These are phyloP conservation scores for Remorina albescens DNA, from an alignment of 2,797 vertebrate genomes.

Conservation along the genomic window DNA sequence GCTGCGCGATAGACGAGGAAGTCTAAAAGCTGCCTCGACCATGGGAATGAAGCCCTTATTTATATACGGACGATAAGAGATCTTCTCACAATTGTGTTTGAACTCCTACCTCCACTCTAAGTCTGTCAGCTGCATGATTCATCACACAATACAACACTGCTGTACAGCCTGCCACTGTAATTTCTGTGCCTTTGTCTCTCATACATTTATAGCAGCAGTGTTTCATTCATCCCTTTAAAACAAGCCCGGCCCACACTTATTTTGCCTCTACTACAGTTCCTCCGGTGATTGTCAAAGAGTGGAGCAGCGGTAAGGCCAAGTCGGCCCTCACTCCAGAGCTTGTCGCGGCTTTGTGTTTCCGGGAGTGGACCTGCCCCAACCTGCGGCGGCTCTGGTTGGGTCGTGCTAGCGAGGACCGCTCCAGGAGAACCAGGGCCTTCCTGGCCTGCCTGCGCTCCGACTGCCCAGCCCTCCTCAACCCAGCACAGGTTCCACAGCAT, in stretches of 20 bases:
- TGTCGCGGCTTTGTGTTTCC: conserved; percentile 91
- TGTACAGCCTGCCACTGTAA: not conserved
- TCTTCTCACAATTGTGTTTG: not conserved
- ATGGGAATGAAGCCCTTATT: not conserved
- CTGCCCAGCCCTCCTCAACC: conserved; percentile 93
- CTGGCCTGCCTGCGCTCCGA: conserved; percentile 94
- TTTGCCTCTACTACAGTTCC: conserved; percentile 80
- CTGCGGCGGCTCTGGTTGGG: conserved; percentile 93
- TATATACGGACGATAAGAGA: not conserved
- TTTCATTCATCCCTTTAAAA: not conserved
- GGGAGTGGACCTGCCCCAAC: conserved; percentile 95
- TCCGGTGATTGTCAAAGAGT: conserved; percentile 94
- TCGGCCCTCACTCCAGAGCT: conserved; percentile 93
- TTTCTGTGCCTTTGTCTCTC: not conserved
- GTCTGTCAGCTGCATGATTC: not conserved
- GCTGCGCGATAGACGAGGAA: too few species aligned
- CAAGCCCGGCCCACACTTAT: not conserved
- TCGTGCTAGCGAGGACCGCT: conserved; percentile 93
- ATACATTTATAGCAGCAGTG: not conserved
- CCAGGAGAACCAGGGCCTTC: conserved; percentile 92
- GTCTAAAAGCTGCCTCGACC: not conserved
- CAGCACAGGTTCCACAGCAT: conserved; percentile 92
- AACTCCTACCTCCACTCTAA: not conserved
- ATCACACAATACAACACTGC: not conserved
- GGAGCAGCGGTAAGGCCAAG: conserved; percentile 94